Percentiles rank a stretch among this genome's conserved stretches.
phyloP scores from a whole-genome alignment of 2,888 invertebrate species.

The Smittia aterrima region DNA sequence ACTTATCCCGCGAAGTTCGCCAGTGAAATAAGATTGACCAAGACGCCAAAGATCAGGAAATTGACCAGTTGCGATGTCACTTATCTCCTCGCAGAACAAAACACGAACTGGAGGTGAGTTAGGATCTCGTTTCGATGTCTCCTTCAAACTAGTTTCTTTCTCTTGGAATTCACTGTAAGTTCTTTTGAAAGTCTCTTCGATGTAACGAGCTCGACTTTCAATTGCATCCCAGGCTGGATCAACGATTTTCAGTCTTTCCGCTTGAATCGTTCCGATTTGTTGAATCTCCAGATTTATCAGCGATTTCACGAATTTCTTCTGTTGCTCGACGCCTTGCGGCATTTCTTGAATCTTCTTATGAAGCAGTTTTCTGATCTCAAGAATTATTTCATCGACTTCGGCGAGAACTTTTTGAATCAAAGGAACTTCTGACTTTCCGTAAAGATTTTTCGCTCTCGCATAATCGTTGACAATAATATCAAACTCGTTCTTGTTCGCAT shows the following conservation, averaged over 20 bases:
- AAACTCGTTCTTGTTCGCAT: constrained; percentile 91
- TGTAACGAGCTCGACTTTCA: constrained; percentile 75
- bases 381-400: constrained; percentile 88
- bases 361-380: constrained; percentile 75
- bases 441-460: constrained; percentile 90
- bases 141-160: constrained; percentile 47
- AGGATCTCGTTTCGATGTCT: constrained; percentile 45
- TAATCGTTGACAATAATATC: constrained; percentile 98
- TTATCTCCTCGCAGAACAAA: constrained; percentile 75
- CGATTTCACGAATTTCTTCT: constrained; percentile 85
- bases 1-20: constrained; percentile 74
- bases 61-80: constrained; percentile 69
- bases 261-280: constrained; percentile 49
- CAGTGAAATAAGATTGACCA: constrained; percentile 90
- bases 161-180: constrained; percentile 51
- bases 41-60: constrained; percentile 94
- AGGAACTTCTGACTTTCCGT: constrained; percentile 88
- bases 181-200: constrained; percentile 55
- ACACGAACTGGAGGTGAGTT: constrained; percentile 63
- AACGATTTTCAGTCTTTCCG: constrained; percentile 56
- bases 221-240: constrained; percentile 98
- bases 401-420: constrained; percentile 79
- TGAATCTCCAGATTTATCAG: constrained; percentile 69
- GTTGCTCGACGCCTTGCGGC: constrained; percentile 90
- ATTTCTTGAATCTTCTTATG: constrained; percentile 81